Base-by-base conservation (phyloP, 2,797 vertebrate genomes). In the Acanthopagrus latus region DNA sequence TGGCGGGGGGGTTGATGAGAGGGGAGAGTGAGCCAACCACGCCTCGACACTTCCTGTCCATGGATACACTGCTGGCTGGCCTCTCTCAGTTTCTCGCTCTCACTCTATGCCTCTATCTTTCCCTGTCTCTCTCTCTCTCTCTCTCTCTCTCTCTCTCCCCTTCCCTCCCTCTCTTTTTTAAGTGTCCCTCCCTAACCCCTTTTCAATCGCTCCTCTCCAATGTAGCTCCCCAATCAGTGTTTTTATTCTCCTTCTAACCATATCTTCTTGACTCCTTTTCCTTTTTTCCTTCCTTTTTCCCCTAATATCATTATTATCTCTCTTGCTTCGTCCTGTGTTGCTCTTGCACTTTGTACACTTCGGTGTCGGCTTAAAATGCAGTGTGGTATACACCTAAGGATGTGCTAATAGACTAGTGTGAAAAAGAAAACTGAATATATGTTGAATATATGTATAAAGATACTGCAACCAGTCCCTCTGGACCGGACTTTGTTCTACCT, bases 11-110 rank as follows among this genome's bases (percentile, higher is more conserved):
- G 84, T 91, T 93, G 93, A 92, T 92, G 92, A 92, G 88, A 86
- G 88, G 85, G 90, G 88, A 89, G 87, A 89, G 82, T 21, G 87
- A 91, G 90, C 88, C 88, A 91, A 92, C 92, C 93, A 93, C 92
- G 89, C 93, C 93, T 92, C 70, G 56, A 81, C 83, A 80, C 92
- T 93, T 94, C 93, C 93, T 93, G 89, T 90, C 91, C 72, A 71
- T 86, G 57, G 82, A 90, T 80, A 86, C 70, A 71, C 86, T 86
- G 73, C 74, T 78, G 69, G 70, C 81, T 86, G 82, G 72, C 77
- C 86, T 87, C 82, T 66, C 82, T 84, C 73, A 43, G 72, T 89
- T 54, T 74, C 64, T 77, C 57, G 50, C 72, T 79, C 71, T 71
- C 68, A 18, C 64, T 56, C 69, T 38, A 33, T 33, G 33, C 33